A percentile compares a stretch with the other conserved stretches of the same genome.
Conservation (phyloP, 1,140 invertebrate species). For the Acyrthosiphon pisum region DNA sequence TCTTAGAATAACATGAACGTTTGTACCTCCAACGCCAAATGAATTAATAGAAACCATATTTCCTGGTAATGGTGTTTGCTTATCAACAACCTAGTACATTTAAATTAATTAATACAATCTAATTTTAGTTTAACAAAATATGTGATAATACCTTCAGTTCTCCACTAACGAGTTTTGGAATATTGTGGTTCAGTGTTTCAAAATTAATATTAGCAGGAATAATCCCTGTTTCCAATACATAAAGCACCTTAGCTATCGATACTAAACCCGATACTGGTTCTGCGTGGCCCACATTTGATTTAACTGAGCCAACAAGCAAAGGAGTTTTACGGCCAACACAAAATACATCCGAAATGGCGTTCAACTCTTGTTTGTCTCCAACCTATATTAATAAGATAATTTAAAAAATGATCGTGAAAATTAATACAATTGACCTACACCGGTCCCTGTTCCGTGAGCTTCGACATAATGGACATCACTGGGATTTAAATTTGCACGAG, state of each 20-base stretch:
- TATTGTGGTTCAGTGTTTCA: constrained; percentile 64
- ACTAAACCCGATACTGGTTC: constrained; percentile 73
- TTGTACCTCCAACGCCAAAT: constrained; percentile 73
- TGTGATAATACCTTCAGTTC: constrained; percentile 59
- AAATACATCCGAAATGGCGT: constrained; percentile 70
- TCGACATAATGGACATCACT: constrained; percentile 62
- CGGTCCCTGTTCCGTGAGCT: constrained; percentile 63
- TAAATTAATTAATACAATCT: not conserved
- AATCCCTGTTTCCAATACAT: constrained; percentile 59
- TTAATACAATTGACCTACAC: constrained; percentile 61
- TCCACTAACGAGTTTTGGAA: constrained; percentile 68
- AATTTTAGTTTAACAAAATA: not conserved
- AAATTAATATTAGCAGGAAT: constrained; percentile 62
- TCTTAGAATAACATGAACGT: constrained; percentile 69
- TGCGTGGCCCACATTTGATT: constrained; percentile 79
- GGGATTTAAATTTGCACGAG: constrained; percentile 67
- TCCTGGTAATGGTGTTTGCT: constrained; percentile 65
- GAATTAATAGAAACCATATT: constrained; percentile 69
- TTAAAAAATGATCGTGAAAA: not conserved
- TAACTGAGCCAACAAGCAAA: constrained; percentile 76
- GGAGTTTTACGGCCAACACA: constrained; percentile 67
- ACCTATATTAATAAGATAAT: constrained; percentile 66
- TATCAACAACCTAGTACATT: constrained; percentile 65
- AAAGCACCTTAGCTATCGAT: constrained; percentile 67
- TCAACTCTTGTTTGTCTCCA: constrained; percentile 73